Conservation (phyloP, 2,797 vertebrate genomes). For the Silurus lanzhouensis region DNA sequence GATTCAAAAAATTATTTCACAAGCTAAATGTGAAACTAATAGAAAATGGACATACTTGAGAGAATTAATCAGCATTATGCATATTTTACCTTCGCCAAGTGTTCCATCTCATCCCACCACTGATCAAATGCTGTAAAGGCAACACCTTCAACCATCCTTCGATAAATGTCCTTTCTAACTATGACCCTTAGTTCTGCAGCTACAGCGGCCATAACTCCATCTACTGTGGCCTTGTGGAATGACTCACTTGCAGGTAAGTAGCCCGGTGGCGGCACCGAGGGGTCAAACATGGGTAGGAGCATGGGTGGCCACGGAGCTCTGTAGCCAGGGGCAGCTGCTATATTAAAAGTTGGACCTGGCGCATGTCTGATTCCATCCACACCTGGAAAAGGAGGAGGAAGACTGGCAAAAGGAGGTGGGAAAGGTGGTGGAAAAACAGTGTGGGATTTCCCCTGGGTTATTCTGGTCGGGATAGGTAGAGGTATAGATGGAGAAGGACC, state of each 20-base stretch:
- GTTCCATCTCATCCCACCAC: constrained; percentile 92
- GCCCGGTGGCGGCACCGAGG: constrained; percentile 85
- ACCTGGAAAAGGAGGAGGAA: constrained; percentile 65
- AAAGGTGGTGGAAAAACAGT: constrained; percentile 74
- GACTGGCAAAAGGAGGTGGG: constrained; percentile 63
- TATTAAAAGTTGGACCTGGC: constrained; percentile 17
- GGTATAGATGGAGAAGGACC: constrained; percentile 66
- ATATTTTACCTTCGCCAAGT: constrained; percentile 81
- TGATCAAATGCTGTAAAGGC: constrained; percentile 91
- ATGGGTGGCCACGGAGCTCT: constrained; percentile 78
- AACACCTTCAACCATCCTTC: constrained; percentile 90
- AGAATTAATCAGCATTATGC: neutral
- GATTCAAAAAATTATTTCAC: neutral
- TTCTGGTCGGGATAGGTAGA: constrained; percentile 83
- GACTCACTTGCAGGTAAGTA: constrained; percentile 77
- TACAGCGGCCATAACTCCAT: constrained; percentile 84
- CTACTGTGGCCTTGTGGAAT: constrained; percentile 83
- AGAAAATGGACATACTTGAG: neutral
- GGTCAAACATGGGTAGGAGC: constrained; percentile 83
- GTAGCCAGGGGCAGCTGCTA: constrained; percentile 61
- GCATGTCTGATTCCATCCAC: constrained; percentile 6
- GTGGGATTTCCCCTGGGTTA: constrained; percentile 77
- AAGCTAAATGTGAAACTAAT: neutral
- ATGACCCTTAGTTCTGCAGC: constrained; percentile 89
- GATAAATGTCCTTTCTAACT: constrained; percentile 89